Evolutionary conservation across 2,113 vertebrate species (phyloP).

Genomic region (Sinocyclocheilus rhinocerous): DNA sequence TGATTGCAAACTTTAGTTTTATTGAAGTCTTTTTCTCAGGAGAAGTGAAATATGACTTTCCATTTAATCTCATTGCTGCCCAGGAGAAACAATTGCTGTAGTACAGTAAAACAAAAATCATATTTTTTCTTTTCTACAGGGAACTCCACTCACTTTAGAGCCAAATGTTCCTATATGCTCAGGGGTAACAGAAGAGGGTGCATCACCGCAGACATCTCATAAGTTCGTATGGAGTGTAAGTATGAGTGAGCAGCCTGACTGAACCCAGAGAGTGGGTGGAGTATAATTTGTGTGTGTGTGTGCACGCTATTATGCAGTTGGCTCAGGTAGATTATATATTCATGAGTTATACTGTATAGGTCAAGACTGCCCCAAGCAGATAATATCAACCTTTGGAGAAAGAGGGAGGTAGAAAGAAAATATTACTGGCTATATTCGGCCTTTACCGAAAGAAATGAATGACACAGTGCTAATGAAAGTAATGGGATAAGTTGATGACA

Average conservation of each 20-base stretch:
- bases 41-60: not conserved
- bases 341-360: not conserved
- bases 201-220: not conserved
- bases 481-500: not conserved
- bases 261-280: not conserved
- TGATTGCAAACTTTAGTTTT: not conserved
- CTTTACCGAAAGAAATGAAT: not conserved
- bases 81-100: not conserved
- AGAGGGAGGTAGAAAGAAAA: not conserved
- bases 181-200: not conserved
- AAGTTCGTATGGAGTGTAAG: not conserved
- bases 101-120: not conserved
- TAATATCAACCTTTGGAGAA: not conserved
- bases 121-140: not conserved
- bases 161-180: not conserved
- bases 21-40: not conserved
- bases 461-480: not conserved
- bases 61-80: not conserved
- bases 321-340: constrained; percentile 1
- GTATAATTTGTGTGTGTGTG: too few species aligned
- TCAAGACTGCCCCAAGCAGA: not conserved
- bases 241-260: not conserved
- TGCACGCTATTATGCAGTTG: not conserved
- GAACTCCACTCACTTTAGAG: not conserved
- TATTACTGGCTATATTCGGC: not conserved